These are phyloP conservation scores for Perithous albicinctus DNA, from an alignment of 2,888 invertebrate genomes.

Conservation along the genomic window DNA sequence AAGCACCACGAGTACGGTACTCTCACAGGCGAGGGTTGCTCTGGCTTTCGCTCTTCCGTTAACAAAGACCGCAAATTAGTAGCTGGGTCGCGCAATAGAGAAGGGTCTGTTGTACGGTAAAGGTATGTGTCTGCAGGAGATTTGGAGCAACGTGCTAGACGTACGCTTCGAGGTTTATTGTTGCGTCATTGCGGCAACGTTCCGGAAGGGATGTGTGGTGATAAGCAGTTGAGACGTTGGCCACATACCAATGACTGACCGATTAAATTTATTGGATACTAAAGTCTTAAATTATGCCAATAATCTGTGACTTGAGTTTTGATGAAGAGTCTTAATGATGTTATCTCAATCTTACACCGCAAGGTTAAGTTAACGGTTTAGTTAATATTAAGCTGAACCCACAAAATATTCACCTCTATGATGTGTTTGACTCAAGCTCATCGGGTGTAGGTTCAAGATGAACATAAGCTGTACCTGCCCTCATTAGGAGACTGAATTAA, in stretches of 20 bases:
- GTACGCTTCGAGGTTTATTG: constrained; percentile 25
- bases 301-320: background rate
- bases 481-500: too few species aligned
- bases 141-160: constrained; percentile 11
- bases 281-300: background rate
- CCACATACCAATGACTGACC: background rate
- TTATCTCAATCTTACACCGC: too few species aligned
- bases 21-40: constrained; percentile 28
- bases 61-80: constrained; percentile 78
- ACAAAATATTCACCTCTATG: too few species aligned
- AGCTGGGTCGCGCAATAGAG: constrained; percentile 57
- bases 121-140: background rate
- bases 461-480: too few species aligned
- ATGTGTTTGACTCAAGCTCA: too few species aligned
- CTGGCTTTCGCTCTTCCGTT: constrained; percentile 67
- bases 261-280: background rate
- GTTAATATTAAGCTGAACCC: too few species aligned
- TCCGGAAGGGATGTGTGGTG: background rate
- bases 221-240: background rate
- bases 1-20: constrained; percentile 46
- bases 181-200: constrained; percentile 45
- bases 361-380: background rate
- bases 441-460: too few species aligned
- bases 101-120: background rate
- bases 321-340: constrained; percentile 13